Evolutionary conservation across 2,113 vertebrate genomes (phyloP), one percentile per base, ranked within the genome.

Genomic region (Oryzias javanicus): DNA sequence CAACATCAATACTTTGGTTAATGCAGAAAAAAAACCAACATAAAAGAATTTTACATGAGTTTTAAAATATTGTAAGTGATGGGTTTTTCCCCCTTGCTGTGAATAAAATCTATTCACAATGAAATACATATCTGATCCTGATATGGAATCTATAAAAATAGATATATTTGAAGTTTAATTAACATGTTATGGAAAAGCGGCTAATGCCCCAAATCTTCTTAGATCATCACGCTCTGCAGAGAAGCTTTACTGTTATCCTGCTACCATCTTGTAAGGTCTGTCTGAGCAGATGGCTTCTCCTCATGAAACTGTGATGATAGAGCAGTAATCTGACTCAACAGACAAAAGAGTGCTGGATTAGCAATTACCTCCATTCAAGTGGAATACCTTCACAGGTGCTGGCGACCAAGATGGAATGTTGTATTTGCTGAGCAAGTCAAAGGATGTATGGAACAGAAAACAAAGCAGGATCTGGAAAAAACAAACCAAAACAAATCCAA

Each of bases 221-320:
- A 19, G 40, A 74, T 74, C 44, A 51, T 14, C 46, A 27, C 45
- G 29, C 54, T 46, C 57, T 46, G 20, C 29, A n/a, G 47, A 22
- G 44, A 69, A 56, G 49, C 17, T 55, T 78, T 5, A 3, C 42
- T 64, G 53, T 74, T 58, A 68, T 68, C 67, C 72, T 62, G 49
- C 72, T 49, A 61, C 60, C 70, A 71, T 78, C 80, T 67, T 87
- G 69, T 75, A 72, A 70, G 66, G 62, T 81, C 79, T 72, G 65
- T 71, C 17, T 58, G 64, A 85, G 74, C 86, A 88, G 82, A 86
- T 85, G 86, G 84, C 60, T 41, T 70, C 86, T 70, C 84, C 68
- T 75, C 76, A 85, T 73, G 84, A 81, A 76, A 52, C 78, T 56
- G 67, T 57, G 72, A 72, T 72, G 81, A 76, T 48, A 78, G 60